Evolutionary conservation across 2,888 invertebrate genomes (phyloP), one percentile per base, ranked within the genome.

Genomic region (Sinodicranocentrus sp.): DNA sequence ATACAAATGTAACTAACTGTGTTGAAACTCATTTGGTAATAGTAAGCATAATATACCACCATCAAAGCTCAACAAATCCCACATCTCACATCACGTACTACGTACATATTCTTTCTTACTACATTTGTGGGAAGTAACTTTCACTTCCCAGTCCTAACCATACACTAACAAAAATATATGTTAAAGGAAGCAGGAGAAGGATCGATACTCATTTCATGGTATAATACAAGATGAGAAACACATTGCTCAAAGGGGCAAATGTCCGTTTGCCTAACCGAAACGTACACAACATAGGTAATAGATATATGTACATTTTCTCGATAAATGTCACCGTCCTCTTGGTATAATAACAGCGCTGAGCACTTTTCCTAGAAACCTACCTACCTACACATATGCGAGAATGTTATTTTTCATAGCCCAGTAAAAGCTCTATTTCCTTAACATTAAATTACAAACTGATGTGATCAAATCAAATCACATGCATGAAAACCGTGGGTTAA

Each of bases 381-480:
- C 21, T 57, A 13, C 13, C 1, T 13, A 25, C 15, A 57, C 21
- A 57, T 21, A 13, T n/a, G n/a, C n/a, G n/a, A n/a, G n/a, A n/a
- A 25, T 25, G 25, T 57, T 10, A 21, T 25, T 25, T 21, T 25
- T 21, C 21, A 8, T 21, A 57, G 21, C 57, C n/a, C 3, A 6
- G 48, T 57, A 57, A 57, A 21, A 21, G 57, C 23, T 52, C 57
- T 25, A 57, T 57, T 57, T 57, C 57, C 57, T 57, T 25, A 10
- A 25, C 25, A 57, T 23, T 25, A 57, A 57, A 57, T 57, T 57
- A 13, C 13, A 21, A n/a, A n/a, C n/a, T n/a, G n/a, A n/a, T n/a
- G 57, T 10, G 21, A 57, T 25, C 21, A 21, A 23, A 57, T 19
- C 6, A 15, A 5, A 25, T 57, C 23, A 57, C 21, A 57, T 2